Evolutionary conservation across 2,888 invertebrate genomes (phyloP).

Genomic region (Tenodera sinensis): DNA sequence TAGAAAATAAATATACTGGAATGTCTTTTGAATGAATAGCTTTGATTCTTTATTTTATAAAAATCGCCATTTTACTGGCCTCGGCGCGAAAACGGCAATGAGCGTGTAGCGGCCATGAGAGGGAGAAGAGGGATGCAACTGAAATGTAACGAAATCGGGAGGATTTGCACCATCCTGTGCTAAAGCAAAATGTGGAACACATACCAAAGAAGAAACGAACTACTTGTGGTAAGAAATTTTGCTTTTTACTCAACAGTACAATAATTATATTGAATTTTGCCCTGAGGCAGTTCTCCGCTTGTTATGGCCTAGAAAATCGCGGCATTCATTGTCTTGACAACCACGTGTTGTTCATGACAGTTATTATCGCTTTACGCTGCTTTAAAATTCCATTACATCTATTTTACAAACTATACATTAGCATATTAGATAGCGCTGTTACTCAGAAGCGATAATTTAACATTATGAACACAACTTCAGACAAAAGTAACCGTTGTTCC

Average conservation of each 20-base stretch:
- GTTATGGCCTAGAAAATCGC: slow-evolving; percentile 25
- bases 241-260: neutral
- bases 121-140: neutral
- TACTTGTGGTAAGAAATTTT: slow-evolving; percentile 13
- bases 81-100: slow-evolving; percentile 31
- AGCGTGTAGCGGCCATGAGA: slow-evolving; percentile 27
- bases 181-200: neutral
- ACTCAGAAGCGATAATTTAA: neutral
- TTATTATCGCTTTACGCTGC: neutral
- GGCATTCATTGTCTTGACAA: slow-evolving; percentile 31
- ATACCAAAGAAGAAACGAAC: neutral
- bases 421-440: neutral
- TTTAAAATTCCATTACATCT: neutral
- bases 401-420: neutral
- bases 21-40: neutral
- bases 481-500: neutral
- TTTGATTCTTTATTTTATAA: slow-evolving; percentile 24
- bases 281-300: slow-evolving; percentile 18
- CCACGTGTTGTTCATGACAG: slow-evolving; percentile 30
- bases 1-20: neutral
- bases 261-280: slow-evolving; percentile 8
- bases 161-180: neutral
- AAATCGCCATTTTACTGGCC: slow-evolving; percentile 30
- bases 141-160: neutral
- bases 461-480: neutral